A percentile compares a stretch with the other conserved stretches of the same genome.
These are phyloP conservation scores for Flexamia atlantica DNA, from an alignment of 2,888 invertebrate species.

Conservation along the genomic window DNA sequence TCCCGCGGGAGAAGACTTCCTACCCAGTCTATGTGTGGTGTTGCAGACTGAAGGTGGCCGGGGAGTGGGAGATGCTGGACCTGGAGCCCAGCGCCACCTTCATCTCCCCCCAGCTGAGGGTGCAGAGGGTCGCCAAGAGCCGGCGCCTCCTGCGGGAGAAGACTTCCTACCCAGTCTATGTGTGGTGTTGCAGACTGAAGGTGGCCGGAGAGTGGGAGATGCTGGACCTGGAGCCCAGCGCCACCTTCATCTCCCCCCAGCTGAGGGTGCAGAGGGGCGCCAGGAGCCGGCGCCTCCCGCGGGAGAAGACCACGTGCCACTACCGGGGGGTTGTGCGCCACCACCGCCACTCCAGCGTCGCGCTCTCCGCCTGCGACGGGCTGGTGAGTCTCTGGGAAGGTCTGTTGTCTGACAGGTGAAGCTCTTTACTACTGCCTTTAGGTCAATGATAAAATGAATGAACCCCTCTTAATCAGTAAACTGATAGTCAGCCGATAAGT, in stretches of 20 bases:
- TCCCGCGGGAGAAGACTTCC: neutral
- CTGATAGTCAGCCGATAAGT: no score
- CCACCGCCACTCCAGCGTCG: conserved; percentile 72
- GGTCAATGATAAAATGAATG: no score
- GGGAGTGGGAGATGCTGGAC: no score
- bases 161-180: no score
- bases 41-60: no score
- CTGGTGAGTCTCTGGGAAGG: conserved; percentile 73
- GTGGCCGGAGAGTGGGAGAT: conserved; percentile 42
- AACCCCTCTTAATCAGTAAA: no score
- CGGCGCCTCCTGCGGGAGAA: no score
- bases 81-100: no score
- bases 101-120: no score
- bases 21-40: conserved; percentile 72
- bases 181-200: conserved; percentile 31
- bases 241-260: conserved; percentile 74
- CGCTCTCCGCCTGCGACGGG: conserved; percentile 74
- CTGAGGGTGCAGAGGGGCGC: conserved; percentile 85
- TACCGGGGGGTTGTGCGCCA: conserved; percentile 73
- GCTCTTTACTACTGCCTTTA: no score
- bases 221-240: conserved; percentile 72
- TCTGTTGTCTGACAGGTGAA: no score
- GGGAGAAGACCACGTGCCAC: conserved; percentile 68
- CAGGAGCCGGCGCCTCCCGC: neutral
- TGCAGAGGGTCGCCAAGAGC: no score